These are phyloP conservation scores for Microchirus variegatus DNA, from an alignment of 2,797 vertebrate genomes.

Conservation along the genomic window DNA sequence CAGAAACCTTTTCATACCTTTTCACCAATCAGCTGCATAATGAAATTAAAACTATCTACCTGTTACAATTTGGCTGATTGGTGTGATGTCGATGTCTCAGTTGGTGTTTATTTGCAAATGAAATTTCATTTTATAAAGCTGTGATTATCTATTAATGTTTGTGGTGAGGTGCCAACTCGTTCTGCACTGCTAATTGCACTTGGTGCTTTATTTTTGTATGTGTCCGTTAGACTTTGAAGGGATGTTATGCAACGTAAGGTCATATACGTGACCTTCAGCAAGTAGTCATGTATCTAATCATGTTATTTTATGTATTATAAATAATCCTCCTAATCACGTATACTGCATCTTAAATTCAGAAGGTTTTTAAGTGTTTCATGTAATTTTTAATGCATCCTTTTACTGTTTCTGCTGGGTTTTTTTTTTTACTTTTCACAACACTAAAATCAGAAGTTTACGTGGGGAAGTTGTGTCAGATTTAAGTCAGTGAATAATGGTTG, in stretches of 20 bases:
- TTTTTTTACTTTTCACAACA: background rate
- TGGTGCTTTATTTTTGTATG: slow-evolving; percentile 9
- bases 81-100: background rate
- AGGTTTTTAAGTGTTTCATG: too few species aligned
- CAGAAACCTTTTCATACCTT: slow-evolving; percentile 25
- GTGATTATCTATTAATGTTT: background rate
- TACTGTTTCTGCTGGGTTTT: too few species aligned
- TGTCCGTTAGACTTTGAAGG: slow-evolving; percentile 9
- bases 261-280: background rate
- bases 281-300: background rate
- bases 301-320: background rate
- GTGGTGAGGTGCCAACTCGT: slow-evolving; percentile 1
- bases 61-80: background rate
- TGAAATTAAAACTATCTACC: background rate
- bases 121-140: background rate
- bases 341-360: too few species aligned
- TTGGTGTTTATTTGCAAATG: background rate
- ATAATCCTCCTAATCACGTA: too few species aligned
- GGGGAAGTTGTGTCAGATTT: background rate
- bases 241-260: background rate
- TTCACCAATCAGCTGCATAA: background rate
- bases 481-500: slow-evolving; percentile 1
- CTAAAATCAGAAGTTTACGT: slow-evolving; percentile 22
- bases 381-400: too few species aligned
- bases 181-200: slow-evolving; percentile 26